Percentiles rank a stretch among this genome's conserved stretches.
phyloP scores from a whole-genome alignment of 2,888 invertebrate species.

The Platycheirus rosarum region DNA sequence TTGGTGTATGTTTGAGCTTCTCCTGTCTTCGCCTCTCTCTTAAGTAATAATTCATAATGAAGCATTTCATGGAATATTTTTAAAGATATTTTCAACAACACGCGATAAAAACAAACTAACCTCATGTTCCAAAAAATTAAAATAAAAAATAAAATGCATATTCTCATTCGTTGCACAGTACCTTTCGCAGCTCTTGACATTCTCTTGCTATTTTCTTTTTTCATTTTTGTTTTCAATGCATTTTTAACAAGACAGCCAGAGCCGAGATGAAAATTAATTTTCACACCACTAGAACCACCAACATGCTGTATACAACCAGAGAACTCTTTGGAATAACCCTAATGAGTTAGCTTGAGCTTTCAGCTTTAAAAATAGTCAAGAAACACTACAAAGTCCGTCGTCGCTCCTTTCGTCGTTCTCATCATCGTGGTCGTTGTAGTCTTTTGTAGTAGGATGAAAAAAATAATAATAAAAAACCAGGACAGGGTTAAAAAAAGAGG shows the following conservation, averaged over 20 bases:
- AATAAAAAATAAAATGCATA: no score
- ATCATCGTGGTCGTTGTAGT: conserved; percentile 4
- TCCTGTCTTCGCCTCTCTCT: no score
- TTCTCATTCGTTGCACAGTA: neutral
- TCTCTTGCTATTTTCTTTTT: conserved; percentile 19
- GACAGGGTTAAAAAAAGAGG: conserved; percentile 48
- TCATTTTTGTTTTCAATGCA: conserved; percentile 49
- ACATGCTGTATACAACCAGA: conserved; percentile 7
- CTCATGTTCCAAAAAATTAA: no score
- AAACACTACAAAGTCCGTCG: conserved; percentile 14
- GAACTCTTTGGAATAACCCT: conserved; percentile 42
- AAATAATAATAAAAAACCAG: conserved; percentile 32
- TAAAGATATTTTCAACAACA: no score
- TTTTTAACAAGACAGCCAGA: conserved; percentile 53
- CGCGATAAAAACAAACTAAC: no score
- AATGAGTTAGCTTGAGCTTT: conserved; percentile 48
- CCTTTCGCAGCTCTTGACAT: conserved; percentile 30
- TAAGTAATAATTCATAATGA: no score
- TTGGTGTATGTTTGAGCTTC: no score
- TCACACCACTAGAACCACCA: conserved; percentile 46
- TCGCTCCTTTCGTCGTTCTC: conserved; percentile 1
- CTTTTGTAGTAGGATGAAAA: conserved; percentile 4
- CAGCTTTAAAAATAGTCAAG: conserved; percentile 51
- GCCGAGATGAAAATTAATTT: conserved; percentile 60
- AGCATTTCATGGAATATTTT: no score